Conservation (phyloP, 2,113 vertebrate species). For the Calidris pugnax region DNA sequence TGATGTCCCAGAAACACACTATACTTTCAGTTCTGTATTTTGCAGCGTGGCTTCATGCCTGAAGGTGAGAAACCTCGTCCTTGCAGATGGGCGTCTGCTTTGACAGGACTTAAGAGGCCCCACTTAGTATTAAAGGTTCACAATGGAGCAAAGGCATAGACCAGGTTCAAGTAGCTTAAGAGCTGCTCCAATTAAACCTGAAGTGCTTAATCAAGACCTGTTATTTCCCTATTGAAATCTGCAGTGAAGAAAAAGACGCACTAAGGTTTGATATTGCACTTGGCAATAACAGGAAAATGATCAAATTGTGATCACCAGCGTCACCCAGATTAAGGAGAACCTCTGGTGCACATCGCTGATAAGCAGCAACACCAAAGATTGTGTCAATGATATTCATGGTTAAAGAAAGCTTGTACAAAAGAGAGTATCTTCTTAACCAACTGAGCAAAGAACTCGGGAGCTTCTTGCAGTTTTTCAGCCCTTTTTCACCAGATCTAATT, state of each 20-base stretch:
- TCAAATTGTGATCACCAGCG: not conserved
- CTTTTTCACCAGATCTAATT: not conserved
- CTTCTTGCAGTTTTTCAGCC: not conserved
- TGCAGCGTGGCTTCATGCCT: not conserved
- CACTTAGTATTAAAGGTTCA: not conserved
- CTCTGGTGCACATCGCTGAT: not conserved
- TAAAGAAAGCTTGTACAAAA: not conserved
- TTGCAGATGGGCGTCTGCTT: not conserved
- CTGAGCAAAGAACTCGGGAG: not conserved
- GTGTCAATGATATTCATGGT: rapidly evolving
- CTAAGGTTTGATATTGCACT: not conserved
- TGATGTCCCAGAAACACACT: not conserved
- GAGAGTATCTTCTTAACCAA: not conserved
- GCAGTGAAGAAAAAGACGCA: not conserved
- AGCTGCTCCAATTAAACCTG: not conserved
- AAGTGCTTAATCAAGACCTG: not conserved
- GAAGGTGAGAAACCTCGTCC: not conserved
- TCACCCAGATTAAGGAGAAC: not conserved
- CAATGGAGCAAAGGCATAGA: not conserved
- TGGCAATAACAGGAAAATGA: not conserved
- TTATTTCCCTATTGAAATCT: not conserved
- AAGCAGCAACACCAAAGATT: rapidly evolving
- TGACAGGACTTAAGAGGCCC: not conserved
- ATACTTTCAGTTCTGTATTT: not conserved
- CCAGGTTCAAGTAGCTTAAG: not conserved